Base-by-base conservation (phyloP, 2,888 invertebrate genomes). In the Eretmocerus hayati region DNA sequence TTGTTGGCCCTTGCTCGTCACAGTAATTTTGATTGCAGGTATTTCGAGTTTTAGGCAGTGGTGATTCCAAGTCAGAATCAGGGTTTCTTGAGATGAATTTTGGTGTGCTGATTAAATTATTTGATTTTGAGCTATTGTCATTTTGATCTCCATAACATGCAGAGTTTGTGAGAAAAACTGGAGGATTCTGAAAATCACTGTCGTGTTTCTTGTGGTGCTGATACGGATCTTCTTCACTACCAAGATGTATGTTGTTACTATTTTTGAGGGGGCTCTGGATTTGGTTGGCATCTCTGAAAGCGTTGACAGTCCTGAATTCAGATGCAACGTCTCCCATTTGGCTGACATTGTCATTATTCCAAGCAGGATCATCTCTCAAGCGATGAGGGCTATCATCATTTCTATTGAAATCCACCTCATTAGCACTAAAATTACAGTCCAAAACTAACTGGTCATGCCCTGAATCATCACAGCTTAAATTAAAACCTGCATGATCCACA, bases 131-230 rank as follows among this genome's bases (percentile, higher is more conserved):
- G 39, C 38, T 42, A 36, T n/a, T 23, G 48, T 43, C 9, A 22
- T 45, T 30, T 11, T 21, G 23, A 38, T 36, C 18, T 5, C 3
- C 21, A 22, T 38, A 41, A 23, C 42, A 47, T 32, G 39, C 40
- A 33, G 50, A 16, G 44, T 46, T 42, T 36, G 50, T 26, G 40
- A 31, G 46, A 45, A 41, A 44, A 30, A 3, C 41, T 39, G 48
- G 43, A 30, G 39, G 46, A 22, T 65, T 71, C 59, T 75, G 74
- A 60, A 76, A 77, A 52, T 55, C 53, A 53, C 55, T 53, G 52
- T 59, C 51, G n/a, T n/a, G n/a, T n/a, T n/a, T n/a, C n/a, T n/a
- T n/a, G n/a, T n/a, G n/a, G n/a, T n/a, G n/a, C n/a, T n/a, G n/a
- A n/a, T n/a, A n/a, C n/a, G n/a, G n/a, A 30, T 45, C 38, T 22